Evolutionary conservation across 2,888 invertebrate genomes (phyloP), one percentile per base, ranked within the genome.

Genomic region (Conomelus anceps): DNA sequence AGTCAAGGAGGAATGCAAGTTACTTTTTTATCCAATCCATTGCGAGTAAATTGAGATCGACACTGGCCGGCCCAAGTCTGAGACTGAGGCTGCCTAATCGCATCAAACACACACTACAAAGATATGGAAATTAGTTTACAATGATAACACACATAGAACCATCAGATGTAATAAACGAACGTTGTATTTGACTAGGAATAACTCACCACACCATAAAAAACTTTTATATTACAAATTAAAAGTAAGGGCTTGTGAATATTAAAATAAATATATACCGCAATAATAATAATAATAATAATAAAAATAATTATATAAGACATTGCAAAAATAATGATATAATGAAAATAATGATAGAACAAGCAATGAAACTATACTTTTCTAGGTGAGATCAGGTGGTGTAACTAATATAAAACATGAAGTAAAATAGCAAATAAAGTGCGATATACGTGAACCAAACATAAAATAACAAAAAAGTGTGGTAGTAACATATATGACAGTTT

Each of bases 141-240:
- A 88, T 88, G 89, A 90, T 90, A 90, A 90, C 89, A 90, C 90
- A 90, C 90, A 90, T 89, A 89, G 85, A 89, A 89, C 85, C 34
- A 34, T 87, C 88, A 88, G 85, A 63, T 63, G 63, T 63, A 63
- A 63, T 63, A 63, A 63, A 63, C n/a, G n/a, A 63, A 63, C 63
- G 63, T 63, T 63, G 63, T 63, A 63, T 92, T 92, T 92, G 92
- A 92, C 92, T 92, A 92, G 91, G 91, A 91, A 90, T 90, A 91
- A 91, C 91, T 92, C 91, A 91, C 92, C 91, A 91, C 91, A 91
- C 91, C 91, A 91, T 90, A 88, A 88, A 89, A 88, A 90, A 89
- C 88, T 23, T 90, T 85, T n/a, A n/a, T n/a, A n/a, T 87, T 89
- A 26, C 86, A 29, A 23, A 63, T 63, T 63, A 63, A 63, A 63